These are phyloP conservation scores for Drosophila putrida DNA, from an alignment of 2,888 invertebrate genomes.

Conservation along the genomic window DNA sequence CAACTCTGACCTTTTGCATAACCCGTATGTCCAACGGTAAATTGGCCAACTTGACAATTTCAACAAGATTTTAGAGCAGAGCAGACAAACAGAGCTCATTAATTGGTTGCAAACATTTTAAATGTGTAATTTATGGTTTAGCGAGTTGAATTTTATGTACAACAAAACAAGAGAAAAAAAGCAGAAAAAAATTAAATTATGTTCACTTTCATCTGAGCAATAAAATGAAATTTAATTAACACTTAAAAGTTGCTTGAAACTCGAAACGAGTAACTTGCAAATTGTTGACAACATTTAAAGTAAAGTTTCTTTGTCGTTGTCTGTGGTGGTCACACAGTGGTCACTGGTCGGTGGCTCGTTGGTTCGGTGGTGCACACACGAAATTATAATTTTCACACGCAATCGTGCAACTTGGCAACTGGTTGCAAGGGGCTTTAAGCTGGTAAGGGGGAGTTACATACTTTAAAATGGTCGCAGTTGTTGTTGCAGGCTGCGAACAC, in stretches of 20 bases:
- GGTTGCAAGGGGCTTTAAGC: neutral
- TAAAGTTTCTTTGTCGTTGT: constrained; percentile 42
- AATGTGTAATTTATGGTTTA: constrained; percentile 50
- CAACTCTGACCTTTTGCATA: constrained; percentile 44
- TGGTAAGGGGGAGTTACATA: neutral
- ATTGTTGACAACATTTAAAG: constrained; percentile 75
- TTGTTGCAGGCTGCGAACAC: constrained; percentile 40
- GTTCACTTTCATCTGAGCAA: constrained; percentile 54
- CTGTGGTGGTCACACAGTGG: constrained; percentile 30
- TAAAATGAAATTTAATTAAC: constrained; percentile 71
- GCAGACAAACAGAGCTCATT: constrained; percentile 21
- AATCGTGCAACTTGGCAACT: constrained; percentile 52
- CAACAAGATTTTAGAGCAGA: constrained; percentile 22
- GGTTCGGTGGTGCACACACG: constrained; percentile 57
- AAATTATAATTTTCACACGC: constrained; percentile 83
- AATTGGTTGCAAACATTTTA: constrained; percentile 46
- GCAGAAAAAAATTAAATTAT: constrained; percentile 23
- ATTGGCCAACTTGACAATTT: constrained; percentile 14
- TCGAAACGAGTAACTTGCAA: constrained; percentile 58
- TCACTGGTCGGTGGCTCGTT: constrained; percentile 33
- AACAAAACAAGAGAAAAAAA: constrained; percentile 12
- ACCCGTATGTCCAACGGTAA: constrained; percentile 15
- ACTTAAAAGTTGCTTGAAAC: constrained; percentile 56
- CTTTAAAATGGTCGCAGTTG: constrained; percentile 41
- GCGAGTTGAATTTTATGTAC: constrained; percentile 32